These are phyloP conservation scores for Callaeas wilsoni DNA, from an alignment of 2,113 vertebrate species.

Conservation along the genomic window DNA sequence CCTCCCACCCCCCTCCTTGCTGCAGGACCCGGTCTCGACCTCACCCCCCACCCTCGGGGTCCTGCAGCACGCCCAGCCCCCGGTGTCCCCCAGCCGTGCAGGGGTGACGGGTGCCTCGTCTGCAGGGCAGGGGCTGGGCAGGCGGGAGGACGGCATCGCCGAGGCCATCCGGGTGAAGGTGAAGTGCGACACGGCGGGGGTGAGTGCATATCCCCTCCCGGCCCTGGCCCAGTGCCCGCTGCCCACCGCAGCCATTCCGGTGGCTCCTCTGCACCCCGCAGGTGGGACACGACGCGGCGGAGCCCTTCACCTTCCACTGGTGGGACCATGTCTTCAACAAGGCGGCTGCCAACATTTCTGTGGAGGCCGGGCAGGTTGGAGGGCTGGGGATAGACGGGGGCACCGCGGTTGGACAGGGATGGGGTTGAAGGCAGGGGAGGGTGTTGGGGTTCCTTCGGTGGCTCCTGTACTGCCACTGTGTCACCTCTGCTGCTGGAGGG, in stretches of 20 bases:
- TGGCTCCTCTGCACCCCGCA: not conserved
- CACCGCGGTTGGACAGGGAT: accelerated
- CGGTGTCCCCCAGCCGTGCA: not conserved
- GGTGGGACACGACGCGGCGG: slow-evolving; percentile 86
- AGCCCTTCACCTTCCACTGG: slow-evolving; percentile 93
- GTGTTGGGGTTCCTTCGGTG: not conserved
- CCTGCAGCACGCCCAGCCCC: not conserved
- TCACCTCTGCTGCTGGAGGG: not conserved
- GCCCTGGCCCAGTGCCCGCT: accelerated
- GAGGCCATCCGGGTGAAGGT: slow-evolving; percentile 87
- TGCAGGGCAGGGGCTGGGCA: slow-evolving; percentile 87
- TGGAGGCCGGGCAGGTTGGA: slow-evolving; percentile 77
- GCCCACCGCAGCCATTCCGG: not conserved
- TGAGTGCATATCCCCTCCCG: slow-evolving; percentile 38
- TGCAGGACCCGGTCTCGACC: not conserved
- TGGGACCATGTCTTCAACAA: slow-evolving; percentile 94
- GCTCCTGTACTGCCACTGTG: not conserved
- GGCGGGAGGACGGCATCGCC: slow-evolving; percentile 80
- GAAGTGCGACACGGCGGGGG: slow-evolving; percentile 88
- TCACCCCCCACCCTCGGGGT: not conserved
- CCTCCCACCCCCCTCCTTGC: not conserved
- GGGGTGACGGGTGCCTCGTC: not conserved
- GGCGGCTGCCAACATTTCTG: slow-evolving; percentile 81
- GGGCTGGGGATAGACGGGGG: accelerated
- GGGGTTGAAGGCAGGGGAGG: not conserved